Conservation (phyloP, 2,888 invertebrate species). For the Brachycybe producta region DNA sequence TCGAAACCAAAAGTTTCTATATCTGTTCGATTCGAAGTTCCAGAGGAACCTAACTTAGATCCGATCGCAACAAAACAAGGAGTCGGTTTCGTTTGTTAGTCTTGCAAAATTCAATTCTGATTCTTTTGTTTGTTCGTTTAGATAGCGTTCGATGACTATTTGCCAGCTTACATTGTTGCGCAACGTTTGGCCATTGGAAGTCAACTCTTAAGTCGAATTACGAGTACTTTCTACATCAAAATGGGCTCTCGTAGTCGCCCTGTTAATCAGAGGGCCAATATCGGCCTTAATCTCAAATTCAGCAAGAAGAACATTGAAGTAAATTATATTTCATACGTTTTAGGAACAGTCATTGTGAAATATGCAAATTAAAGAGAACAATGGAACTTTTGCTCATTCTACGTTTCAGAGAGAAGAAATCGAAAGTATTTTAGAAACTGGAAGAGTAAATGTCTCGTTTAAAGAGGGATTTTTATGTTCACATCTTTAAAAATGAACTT, state of each 20-base stretch:
- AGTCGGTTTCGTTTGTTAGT: too few species aligned
- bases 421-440: neutral
- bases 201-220: slow-evolving; percentile 66
- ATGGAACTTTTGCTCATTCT: too few species aligned
- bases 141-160: slow-evolving; percentile 36
- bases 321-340: too few species aligned
- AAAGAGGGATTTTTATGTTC: too few species aligned
- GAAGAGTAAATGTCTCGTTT: neutral
- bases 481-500: too few species aligned
- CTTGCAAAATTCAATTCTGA: too few species aligned
- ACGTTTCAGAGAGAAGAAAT: too few species aligned
- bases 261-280: slow-evolving; percentile 43
- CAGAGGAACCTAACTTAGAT: slow-evolving; percentile 29
- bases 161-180: slow-evolving; percentile 35
- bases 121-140: neutral
- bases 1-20: slow-evolving; percentile 23
- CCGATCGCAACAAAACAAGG: too few species aligned
- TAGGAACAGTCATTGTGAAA: too few species aligned
- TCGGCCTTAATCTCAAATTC: slow-evolving; percentile 84
- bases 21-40: slow-evolving; percentile 28
- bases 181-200: slow-evolving; percentile 43
- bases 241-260: slow-evolving; percentile 16
- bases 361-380: too few species aligned
- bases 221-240: slow-evolving; percentile 66
- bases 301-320: slow-evolving; percentile 61